A percentile compares a stretch with the other conserved stretches of the same genome.
Evolutionary conservation across 1,140 invertebrate genomes (phyloP).

Genomic region (Drosophila elegans): DNA sequence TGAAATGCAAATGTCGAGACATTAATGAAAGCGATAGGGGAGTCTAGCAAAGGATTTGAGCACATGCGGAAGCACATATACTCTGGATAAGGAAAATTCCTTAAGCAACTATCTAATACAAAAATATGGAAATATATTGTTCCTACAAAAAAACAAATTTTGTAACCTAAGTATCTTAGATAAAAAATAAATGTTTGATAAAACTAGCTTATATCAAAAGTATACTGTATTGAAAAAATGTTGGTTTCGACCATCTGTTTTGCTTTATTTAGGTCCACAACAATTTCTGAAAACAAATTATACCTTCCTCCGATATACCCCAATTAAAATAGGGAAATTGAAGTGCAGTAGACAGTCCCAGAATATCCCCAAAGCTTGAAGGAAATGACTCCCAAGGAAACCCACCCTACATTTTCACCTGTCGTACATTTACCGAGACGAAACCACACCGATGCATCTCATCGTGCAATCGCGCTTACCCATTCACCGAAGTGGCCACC

Average conservation of each 20-base stretch:
- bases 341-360: constrained; percentile 5
- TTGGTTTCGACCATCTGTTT: too few relatives aligned
- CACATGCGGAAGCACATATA: not conserved
- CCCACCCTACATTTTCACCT: constrained; percentile 12
- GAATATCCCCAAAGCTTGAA: not conserved
- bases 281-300: too few relatives aligned
- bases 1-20: constrained; percentile 59
- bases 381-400: not conserved
- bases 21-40: constrained; percentile 39
- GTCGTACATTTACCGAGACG: constrained; percentile 8
- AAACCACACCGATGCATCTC: not conserved
- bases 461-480: constrained; percentile 15
- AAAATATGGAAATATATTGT: not conserved
- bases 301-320: constrained; percentile 1
- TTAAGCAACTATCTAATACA: not conserved
- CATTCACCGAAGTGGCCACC: constrained; percentile 8
- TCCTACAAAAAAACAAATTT: too few relatives aligned
- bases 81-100: too few relatives aligned
- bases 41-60: not conserved
- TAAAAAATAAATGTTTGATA: too few relatives aligned
- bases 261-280: too few relatives aligned
- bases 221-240: too few relatives aligned
- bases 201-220: too few relatives aligned
- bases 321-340: not conserved
- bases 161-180: too few relatives aligned